Conservation (phyloP, 2,797 vertebrate genomes). For the Mus caroli region DNA sequence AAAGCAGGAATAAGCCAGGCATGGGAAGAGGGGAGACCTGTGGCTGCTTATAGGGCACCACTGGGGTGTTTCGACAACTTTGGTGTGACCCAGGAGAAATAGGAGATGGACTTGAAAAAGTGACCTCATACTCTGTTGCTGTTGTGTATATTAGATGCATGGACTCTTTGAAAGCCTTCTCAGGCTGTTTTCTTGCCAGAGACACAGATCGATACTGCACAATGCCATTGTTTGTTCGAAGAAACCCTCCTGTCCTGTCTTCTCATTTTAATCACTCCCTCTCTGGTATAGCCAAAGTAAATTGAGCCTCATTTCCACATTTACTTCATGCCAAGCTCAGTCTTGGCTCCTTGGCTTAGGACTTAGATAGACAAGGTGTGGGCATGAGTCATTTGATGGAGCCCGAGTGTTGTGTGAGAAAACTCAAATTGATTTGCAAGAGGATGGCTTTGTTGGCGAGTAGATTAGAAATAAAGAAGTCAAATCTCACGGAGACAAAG, state of each 20-base stretch:
- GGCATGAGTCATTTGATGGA: not conserved
- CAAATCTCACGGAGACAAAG: not conserved
- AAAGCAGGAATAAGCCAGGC: not conserved
- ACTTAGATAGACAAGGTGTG: not conserved
- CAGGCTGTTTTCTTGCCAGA: not conserved
- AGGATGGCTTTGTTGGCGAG: not conserved
- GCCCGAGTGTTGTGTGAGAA: not conserved
- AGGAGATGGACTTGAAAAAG: not conserved
- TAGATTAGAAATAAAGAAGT: not conserved
- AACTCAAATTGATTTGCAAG: not conserved
- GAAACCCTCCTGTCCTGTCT: no score
- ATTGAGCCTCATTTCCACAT: not conserved
- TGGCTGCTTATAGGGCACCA: not conserved
- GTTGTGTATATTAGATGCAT: not conserved
- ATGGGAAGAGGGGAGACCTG: not conserved
- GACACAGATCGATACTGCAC: no score
- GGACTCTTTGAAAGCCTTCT: not conserved
- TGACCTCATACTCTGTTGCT: not conserved
- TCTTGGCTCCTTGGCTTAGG: not conserved
- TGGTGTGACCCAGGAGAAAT: accelerated
- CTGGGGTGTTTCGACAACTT: not conserved
- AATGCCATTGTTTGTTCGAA: not conserved
- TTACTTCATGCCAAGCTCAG: not conserved
- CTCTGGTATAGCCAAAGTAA: not conserved
- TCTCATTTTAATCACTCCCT: not conserved